A percentile compares a stretch with the other conserved stretches of the same genome.
These are phyloP conservation scores for Crotalus horridus DNA, from an alignment of 2,113 vertebrate species.

Conservation along the genomic window DNA sequence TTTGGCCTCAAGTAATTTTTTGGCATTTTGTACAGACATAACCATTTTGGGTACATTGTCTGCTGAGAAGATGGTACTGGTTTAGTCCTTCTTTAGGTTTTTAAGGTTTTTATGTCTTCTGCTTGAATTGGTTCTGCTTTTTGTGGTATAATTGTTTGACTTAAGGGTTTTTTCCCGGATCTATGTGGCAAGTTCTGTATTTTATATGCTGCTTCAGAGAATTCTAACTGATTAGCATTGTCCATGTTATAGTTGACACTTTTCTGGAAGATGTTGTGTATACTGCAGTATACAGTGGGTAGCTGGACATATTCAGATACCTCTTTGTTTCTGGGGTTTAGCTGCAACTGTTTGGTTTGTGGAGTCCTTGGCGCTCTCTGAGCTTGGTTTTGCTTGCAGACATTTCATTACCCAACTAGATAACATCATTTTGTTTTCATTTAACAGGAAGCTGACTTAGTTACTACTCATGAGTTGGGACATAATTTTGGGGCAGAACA, in stretches of 20 bases:
- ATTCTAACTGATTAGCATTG: background rate
- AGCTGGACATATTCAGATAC: background rate
- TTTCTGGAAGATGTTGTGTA: background rate
- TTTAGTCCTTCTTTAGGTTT: background rate
- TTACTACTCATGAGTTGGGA: slow-evolving; percentile 95
- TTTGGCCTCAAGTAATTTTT: background rate
- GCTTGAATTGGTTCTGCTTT: background rate
- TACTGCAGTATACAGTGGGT: background rate
- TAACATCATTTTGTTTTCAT: background rate
- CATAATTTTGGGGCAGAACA: slow-evolving; percentile 99
- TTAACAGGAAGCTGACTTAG: slow-evolving; percentile 88
- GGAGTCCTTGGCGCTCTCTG: background rate
- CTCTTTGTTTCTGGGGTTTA: background rate
- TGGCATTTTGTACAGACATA: background rate
- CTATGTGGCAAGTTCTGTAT: background rate
- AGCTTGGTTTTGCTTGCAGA: background rate
- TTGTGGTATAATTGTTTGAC: background rate
- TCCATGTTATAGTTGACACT: background rate
- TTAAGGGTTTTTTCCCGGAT: background rate
- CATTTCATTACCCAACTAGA: background rate
- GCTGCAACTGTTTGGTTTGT: background rate
- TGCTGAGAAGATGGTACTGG: background rate
- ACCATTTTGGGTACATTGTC: background rate
- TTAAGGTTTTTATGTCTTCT: background rate
- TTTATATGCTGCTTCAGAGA: background rate